Conservation (phyloP, 2,113 vertebrate genomes). For the Coptodon bakossiorum region DNA sequence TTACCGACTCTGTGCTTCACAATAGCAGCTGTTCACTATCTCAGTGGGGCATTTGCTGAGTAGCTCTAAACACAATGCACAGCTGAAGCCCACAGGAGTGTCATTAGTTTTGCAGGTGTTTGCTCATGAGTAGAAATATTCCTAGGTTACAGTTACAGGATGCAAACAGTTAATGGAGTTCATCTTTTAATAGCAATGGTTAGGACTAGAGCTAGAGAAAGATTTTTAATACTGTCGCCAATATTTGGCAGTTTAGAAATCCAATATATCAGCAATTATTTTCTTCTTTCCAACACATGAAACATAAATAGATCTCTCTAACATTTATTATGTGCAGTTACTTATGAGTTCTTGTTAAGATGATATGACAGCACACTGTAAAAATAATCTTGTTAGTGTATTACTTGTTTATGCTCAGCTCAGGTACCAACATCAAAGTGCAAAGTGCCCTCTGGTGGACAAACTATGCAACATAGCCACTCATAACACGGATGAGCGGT, state of each 20-base stretch:
- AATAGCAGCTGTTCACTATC: background rate
- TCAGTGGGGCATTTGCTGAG: background rate
- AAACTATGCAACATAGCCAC: background rate
- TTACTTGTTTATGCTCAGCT: background rate
- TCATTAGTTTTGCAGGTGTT: background rate
- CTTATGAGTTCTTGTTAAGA: background rate
- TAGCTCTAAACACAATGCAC: background rate
- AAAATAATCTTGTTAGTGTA: background rate
- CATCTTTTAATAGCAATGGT: background rate
- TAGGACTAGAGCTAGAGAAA: background rate
- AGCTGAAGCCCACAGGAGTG: background rate
- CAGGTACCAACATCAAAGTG: background rate
- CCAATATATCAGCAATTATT: background rate
- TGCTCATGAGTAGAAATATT: background rate
- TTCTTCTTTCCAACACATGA: background rate
- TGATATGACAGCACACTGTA: background rate
- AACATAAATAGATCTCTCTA: background rate
- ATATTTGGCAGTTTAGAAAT: background rate
- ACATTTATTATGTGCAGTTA: background rate
- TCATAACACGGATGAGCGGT: background rate
- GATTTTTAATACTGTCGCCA: background rate
- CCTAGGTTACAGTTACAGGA: background rate
- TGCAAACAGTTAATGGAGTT: background rate
- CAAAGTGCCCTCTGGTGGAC: background rate
- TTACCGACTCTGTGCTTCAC: background rate